Base-by-base conservation (phyloP, 2,888 invertebrate genomes). In the Meghimatium bilineatum region DNA sequence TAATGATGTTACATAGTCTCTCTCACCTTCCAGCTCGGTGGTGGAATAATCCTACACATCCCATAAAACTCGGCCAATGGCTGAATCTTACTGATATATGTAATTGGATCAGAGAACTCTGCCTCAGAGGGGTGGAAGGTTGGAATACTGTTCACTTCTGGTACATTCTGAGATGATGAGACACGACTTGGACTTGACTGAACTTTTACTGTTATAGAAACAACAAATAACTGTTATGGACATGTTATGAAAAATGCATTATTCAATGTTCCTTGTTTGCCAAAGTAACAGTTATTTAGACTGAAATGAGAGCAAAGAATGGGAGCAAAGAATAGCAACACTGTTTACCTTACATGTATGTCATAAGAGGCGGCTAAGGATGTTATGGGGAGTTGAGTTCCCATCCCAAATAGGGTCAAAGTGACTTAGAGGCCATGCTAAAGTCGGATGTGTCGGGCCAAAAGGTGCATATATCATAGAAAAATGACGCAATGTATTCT, bases 41-140 rank as follows among this genome's bases (percentile, higher is more conserved):
- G 98, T 5, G 98, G 97, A 36, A 97, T 96, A 44, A 98, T 96
- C 87, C 96, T 95, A 91, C 98, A 98, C 85, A 98, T 95, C 0
- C 98, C 98, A 93, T 95, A 97, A 85, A 96, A 95, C 72, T 96
- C 96, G 0, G 97, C 97, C 80, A 95, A 94, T 0, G 96, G 95
- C 79, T 96, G 95, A 56, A 98, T 97, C 85, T 96, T 95, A 86
- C 97, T 96, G 84, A 97, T 96, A 90, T 96, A 98, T 85, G 96
- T 95, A 10, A 98, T 94, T 0, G 98, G 98, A 94, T 98, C 97
- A 92, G 96, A 93, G 91, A 98, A 97, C 91, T 98, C 97, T 89
- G 96, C 96, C 86, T 96, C 96, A 0, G 96, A 96, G 0, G 97
- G 97, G 91, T 96, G 95, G 93, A 96, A 98, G 91, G 91, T 95